These are phyloP conservation scores for Vicugna pacos DNA, from an alignment of 2,113 vertebrate genomes.

Conservation along the genomic window DNA sequence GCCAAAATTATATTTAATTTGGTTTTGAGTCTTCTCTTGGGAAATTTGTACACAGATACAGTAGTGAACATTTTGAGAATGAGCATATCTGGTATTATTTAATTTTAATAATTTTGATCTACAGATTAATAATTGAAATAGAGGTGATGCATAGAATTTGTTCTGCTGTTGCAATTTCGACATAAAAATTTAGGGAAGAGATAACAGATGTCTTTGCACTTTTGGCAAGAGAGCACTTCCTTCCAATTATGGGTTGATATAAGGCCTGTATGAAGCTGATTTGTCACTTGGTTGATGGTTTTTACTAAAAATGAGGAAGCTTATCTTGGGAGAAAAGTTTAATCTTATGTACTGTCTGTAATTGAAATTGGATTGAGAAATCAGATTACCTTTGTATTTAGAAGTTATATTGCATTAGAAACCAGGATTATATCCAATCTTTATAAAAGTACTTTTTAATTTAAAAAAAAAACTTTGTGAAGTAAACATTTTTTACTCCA, in stretches of 20 bases:
- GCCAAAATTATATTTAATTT: not conserved
- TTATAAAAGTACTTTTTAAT: slow-evolving; percentile 17
- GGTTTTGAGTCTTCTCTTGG: not conserved
- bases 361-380: slow-evolving; percentile 64
- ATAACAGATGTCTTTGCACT: slow-evolving; percentile 37
- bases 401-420: slow-evolving; percentile 13
- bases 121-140: not conserved
- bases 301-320: slow-evolving; percentile 14
- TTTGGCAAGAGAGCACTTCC: slow-evolving; percentile 38
- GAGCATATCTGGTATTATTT: not conserved
- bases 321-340: slow-evolving; percentile 10
- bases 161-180: slow-evolving; percentile 36
- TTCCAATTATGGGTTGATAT: slow-evolving; percentile 27
- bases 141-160: not conserved
- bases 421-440: not conserved
- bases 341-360: not conserved
- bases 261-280: slow-evolving; percentile 37
- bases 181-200: not conserved
- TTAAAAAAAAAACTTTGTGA: not conserved
- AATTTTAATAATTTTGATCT: not conserved
- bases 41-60: not conserved
- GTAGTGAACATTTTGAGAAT: not conserved
- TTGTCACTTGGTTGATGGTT: slow-evolving; percentile 52
- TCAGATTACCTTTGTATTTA: slow-evolving; percentile 39
- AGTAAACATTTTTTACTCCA: slow-evolving; percentile 48